phyloP scores from a whole-genome alignment of 2,888 invertebrate species.

The Allophyes oxyacanthae region DNA sequence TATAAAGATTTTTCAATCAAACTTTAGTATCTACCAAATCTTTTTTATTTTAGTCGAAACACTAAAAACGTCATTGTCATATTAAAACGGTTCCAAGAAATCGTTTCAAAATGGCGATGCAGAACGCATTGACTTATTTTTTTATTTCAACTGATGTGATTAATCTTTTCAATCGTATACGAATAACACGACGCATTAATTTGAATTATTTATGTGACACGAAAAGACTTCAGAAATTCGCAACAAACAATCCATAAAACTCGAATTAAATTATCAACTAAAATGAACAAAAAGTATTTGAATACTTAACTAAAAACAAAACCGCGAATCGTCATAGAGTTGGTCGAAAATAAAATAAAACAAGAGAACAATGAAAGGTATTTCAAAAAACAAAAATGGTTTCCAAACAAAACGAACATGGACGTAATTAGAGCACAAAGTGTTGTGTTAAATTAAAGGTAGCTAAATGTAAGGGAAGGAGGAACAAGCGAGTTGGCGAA shows the following conservation, averaged over 20 bases:
- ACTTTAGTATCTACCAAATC: too few relatives aligned
- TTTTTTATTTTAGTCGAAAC: constrained; percentile 12
- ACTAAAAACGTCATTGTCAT: constrained; percentile 41
- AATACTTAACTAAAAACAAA: constrained; percentile 20
- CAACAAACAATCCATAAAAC: constrained; percentile 34
- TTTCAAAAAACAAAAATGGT: constrained; percentile 45
- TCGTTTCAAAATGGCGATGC: constrained; percentile 47
- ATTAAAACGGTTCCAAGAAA: constrained; percentile 53
- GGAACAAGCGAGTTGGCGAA: constrained; percentile 74
- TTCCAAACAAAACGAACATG: constrained; percentile 54
- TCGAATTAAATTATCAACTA: constrained; percentile 6
- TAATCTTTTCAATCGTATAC: constrained; percentile 61
- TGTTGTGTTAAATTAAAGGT: constrained; percentile 79
- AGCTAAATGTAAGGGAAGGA: constrained; percentile 62
- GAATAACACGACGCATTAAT: constrained; percentile 59
- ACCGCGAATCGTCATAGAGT: constrained; percentile 20
- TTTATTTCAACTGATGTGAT: constrained; percentile 59
- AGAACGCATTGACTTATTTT: constrained; percentile 49
- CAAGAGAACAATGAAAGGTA: constrained; percentile 36
- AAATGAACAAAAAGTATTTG: constrained; percentile 17
- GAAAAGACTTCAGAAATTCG: constrained; percentile 37
- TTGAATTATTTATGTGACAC: constrained; percentile 58
- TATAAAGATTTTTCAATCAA: too few relatives aligned
- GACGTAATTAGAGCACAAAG: constrained; percentile 78
- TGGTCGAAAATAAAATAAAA: constrained; percentile 26